phyloP scores from a whole-genome alignment of 2,797 vertebrate species.

The Myotis myotis region DNA sequence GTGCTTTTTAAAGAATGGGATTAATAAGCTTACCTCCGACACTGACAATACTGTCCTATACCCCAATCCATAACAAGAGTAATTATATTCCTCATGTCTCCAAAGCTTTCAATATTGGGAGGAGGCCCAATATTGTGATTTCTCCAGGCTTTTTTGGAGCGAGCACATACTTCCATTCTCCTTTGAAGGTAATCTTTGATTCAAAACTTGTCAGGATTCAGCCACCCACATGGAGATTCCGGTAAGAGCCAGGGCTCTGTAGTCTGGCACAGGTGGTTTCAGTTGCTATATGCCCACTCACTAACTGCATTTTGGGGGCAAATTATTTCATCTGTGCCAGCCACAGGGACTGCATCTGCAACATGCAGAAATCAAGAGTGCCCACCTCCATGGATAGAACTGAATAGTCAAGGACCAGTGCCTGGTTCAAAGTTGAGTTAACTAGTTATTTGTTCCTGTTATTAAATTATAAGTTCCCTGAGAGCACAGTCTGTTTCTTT shows the following conservation, averaged over 20 bases:
- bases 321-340: neutral
- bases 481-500: neutral
- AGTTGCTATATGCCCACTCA: neutral
- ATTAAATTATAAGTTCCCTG: neutral
- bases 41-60: neutral
- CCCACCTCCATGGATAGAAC: neutral
- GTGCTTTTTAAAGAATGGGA: neutral
- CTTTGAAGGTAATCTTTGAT: conserved; percentile 3
- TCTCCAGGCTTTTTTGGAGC: neutral
- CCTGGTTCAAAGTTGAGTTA: neutral
- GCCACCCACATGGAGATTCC: neutral
- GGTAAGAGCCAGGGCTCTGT: neutral
- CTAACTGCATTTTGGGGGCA: neutral
- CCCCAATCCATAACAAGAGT: neutral
- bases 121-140: neutral
- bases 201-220: neutral
- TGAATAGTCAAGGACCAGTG: neutral
- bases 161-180: neutral
- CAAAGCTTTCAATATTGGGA: neutral
- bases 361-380: neutral
- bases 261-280: neutral
- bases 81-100: neutral
- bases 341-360: neutral
- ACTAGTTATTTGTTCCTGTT: neutral
- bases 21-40: neutral